Base-by-base conservation (phyloP, 2,797 vertebrate species). In the Emys orbicularis region DNA sequence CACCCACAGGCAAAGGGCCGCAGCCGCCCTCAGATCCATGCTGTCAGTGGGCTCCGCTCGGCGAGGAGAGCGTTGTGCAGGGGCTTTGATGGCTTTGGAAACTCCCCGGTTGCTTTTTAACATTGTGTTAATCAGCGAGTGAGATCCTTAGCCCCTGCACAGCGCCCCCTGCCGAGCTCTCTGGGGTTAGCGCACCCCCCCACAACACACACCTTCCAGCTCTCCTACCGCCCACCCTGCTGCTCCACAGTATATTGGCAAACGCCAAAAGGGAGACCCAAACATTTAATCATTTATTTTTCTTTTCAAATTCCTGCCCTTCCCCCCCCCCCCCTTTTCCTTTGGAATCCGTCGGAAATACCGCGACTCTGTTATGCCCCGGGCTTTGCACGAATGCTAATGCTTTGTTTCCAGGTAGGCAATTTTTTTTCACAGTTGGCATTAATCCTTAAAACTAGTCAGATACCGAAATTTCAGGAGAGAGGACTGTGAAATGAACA, bases 1-100 rank as follows among this genome's bases (percentile, higher is more conserved):
- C 94, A 98, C 97, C 98, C 98, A 99, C 93, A 99, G 98, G 96
- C 98, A 98, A 95, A 98, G 98, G 97, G 98, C 98, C 90, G 98
- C 98, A 59, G 97, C 95, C 97, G 97, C 98, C 96, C 98, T 98
- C 97, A 98, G 98, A 97, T 98, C 98, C 99, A 99, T 99, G 96
- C 94, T 95, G 88, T 81, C 88, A 19, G 59, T 13, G 18, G 87
- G 87, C 79, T 83, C 92, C 74, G 83, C 47, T 94, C 92, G 83
- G 65, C 72, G 52, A 49, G 86, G 56, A 53, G n/a, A 50, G 68
- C 65, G 92, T 82, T 41, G 89, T 90, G 84, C 80, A 57, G 81
- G 85, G 88, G 92, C 92, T 83, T 76, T 98, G 97, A 96, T 98
- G 98, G 98, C 98, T 98, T 97, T 97, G 98, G 98, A 97, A 97